Conservation (phyloP, 2,888 invertebrate genomes). For the Arge pagana region DNA sequence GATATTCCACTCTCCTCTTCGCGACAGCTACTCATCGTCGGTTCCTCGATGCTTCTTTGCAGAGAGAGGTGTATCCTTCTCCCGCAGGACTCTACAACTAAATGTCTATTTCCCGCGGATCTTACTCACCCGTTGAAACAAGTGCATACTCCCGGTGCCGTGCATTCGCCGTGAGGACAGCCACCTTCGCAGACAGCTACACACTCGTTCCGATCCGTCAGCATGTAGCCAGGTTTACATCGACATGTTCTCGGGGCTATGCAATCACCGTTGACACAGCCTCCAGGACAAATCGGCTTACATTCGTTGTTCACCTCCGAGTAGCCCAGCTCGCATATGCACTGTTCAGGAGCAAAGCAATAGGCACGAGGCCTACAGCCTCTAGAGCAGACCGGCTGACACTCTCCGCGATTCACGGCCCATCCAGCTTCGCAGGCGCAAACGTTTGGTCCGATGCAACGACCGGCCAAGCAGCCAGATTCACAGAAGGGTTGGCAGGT, state of each 20-base stretch:
- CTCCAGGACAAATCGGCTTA: constrained; percentile 56
- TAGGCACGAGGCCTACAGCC: constrained; percentile 63
- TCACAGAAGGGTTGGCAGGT: constrained; percentile 70
- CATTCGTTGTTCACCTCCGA: constrained; percentile 57
- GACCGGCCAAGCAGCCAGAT: constrained; percentile 70
- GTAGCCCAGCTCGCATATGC: constrained; percentile 65
- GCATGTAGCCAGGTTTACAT: constrained; percentile 45
- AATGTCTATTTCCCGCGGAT: no score
- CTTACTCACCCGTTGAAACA: constrained; percentile 47
- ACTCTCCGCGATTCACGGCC: constrained; percentile 66
- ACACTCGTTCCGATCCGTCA: constrained; percentile 46
- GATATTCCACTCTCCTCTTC: no score
- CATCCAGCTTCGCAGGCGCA: constrained; percentile 70
- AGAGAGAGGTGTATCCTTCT: no score
- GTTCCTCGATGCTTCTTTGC: no score
- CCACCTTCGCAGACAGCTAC: constrained; percentile 50
- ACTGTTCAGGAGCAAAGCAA: constrained; percentile 63
- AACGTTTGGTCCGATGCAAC: constrained; percentile 68
- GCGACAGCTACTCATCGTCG: no score
- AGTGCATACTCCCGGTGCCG: constrained; percentile 46
- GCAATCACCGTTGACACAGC: constrained; percentile 51
- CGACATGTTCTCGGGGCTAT: constrained; percentile 46
- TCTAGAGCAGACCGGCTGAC: constrained; percentile 64
- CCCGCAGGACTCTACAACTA: no score
- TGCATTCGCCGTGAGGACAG: constrained; percentile 50